Percentiles rank a stretch among this genome's conserved stretches.
Conservation (phyloP, 2,888 invertebrate species). For the Eueremaeus valkanovi region DNA sequence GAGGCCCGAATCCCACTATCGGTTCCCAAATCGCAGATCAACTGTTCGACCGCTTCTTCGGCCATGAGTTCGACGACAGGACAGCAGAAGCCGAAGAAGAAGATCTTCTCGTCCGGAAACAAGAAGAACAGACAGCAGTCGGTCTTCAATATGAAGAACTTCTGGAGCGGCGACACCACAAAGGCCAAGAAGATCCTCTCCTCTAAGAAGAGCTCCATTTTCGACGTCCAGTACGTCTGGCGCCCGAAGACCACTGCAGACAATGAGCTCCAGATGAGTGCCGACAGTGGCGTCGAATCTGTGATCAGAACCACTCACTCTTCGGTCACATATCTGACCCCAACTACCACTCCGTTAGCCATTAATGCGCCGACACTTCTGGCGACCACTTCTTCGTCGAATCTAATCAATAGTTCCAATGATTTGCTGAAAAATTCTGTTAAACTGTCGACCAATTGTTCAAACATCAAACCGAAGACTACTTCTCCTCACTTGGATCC, state of each 20-base stretch:
- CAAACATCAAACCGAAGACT: too few species aligned
- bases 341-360: not conserved
- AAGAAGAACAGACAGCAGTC: conserved; percentile 16
- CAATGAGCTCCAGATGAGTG: not conserved
- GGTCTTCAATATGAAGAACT: conserved; percentile 39
- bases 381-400: too few species aligned
- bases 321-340: not conserved
- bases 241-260: conserved; percentile 5
- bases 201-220: not conserved
- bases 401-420: not conserved
- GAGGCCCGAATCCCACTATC: not conserved
- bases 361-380: too few species aligned
- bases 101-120: conserved; percentile 25
- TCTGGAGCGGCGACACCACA: conserved; percentile 22
- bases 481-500: too few species aligned
- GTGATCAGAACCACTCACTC: not conserved
- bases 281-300: not conserved
- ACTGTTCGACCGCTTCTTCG: not conserved
- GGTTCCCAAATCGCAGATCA: not conserved
- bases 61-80: not conserved
- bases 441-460: too few species aligned
- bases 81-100: conserved; percentile 26
- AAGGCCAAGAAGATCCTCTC: conserved; percentile 15
- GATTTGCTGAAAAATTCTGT: not conserved
- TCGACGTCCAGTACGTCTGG: conserved; percentile 1